Percentiles rank a stretch among this genome's conserved stretches.
Conservation (phyloP, 2,888 invertebrate species). For the Pristionchus exspectatus region DNA sequence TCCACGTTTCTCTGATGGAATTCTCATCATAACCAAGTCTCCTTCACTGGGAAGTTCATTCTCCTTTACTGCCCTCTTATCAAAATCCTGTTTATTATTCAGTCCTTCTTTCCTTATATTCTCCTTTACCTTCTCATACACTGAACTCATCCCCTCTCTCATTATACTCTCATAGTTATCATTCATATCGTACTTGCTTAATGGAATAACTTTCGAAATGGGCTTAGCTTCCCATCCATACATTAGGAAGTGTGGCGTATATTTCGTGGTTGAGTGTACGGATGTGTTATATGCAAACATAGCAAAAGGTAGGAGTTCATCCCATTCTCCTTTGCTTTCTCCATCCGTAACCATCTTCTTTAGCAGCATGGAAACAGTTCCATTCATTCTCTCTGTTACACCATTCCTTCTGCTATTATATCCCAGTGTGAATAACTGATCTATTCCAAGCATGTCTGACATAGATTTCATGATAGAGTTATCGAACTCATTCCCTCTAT, state of each 20-base stretch:
- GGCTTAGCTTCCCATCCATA: too few species aligned
- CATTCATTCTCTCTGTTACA: conserved; percentile 52
- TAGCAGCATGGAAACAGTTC: not conserved
- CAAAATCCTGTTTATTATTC: not conserved
- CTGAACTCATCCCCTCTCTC: too few species aligned
- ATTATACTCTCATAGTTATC: too few species aligned
- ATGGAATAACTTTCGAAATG: too few species aligned
- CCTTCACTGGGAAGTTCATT: not conserved
- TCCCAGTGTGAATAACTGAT: not conserved
- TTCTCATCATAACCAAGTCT: not conserved
- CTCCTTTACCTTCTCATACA: too few species aligned
- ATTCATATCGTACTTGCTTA: too few species aligned
- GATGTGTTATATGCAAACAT: not conserved
- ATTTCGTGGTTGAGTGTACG: not conserved
- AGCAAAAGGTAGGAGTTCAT: not conserved
- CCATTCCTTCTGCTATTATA: conserved; percentile 58
- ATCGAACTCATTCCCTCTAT: conserved; percentile 25
- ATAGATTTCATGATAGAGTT: not conserved
- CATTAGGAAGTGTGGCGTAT: not conserved
- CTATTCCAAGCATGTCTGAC: not conserved
- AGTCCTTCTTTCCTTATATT: not conserved
- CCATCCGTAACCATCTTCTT: not conserved
- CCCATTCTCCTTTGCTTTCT: too few species aligned
- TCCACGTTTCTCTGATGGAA: not conserved
- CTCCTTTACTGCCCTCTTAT: not conserved